Evolutionary conservation across 2,888 invertebrate genomes (phyloP).

Genomic region (Ophioninae sp.): DNA sequence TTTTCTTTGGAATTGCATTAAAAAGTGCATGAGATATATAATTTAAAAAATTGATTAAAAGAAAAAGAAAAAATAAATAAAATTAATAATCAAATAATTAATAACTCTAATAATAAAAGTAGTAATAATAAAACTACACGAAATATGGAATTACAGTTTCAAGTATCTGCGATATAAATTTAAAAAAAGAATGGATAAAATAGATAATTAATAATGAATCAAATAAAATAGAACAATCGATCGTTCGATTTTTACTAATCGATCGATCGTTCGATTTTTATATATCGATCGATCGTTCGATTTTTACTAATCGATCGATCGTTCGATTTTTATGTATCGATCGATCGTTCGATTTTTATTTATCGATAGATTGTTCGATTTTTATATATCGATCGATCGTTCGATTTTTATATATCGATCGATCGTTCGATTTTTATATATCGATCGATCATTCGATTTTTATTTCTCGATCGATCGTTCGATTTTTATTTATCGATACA

Average conservation of each 20-base stretch:
- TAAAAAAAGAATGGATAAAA: not conserved
- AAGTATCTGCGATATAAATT: too few relatives aligned
- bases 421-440: not conserved
- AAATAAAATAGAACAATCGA: not conserved
- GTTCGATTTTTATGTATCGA: not conserved
- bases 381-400: too few relatives aligned
- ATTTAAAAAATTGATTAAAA: not conserved
- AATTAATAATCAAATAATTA: too few relatives aligned
- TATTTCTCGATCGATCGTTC: not conserved
- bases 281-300: not conserved
- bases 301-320: not conserved
- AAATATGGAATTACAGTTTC: too few relatives aligned
- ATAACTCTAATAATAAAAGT: too few relatives aligned
- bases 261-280: not conserved
- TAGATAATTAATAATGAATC: not conserved
- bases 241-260: not conserved
- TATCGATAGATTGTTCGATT: not conserved
- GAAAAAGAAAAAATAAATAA: not conserved
- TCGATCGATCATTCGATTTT: not conserved
- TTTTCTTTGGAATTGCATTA: too few relatives aligned
- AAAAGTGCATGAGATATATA: too few relatives aligned
- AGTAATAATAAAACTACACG: too few relatives aligned
- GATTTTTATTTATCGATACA: not conserved
- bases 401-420: not conserved
- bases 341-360: not conserved